These are phyloP conservation scores for Tenthredo scrophulariae DNA, from an alignment of 2,888 invertebrate genomes.

Conservation along the genomic window DNA sequence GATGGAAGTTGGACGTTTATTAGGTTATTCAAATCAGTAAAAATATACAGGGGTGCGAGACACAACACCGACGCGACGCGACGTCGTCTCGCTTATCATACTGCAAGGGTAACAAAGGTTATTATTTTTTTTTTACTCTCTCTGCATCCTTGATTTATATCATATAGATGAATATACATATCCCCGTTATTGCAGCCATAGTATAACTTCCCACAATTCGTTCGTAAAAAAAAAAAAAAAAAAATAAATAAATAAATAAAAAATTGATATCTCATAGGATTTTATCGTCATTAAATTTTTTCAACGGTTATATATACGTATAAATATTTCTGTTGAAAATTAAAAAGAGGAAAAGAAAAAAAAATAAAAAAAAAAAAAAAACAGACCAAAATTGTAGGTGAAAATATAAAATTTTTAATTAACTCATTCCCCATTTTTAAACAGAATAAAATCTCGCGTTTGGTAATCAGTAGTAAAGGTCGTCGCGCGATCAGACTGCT, in stretches of 20 bases:
- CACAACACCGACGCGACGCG: no score
- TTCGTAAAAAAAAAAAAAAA: background rate
- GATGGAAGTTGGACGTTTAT: slow-evolving; percentile 32
- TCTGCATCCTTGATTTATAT: background rate
- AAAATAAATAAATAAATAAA: no score
- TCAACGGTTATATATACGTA: background rate
- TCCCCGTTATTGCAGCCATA: background rate
- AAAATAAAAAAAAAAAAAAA: background rate
- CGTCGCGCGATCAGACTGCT: background rate
- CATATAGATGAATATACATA: background rate
- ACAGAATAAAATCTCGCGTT: background rate
- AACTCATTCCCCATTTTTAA: background rate
- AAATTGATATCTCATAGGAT: background rate
- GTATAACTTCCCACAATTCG: background rate
- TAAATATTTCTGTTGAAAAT: background rate
- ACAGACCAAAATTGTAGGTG: background rate
- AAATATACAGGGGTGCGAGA: slow-evolving; percentile 9
- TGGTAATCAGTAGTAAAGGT: background rate
- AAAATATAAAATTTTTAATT: background rate
- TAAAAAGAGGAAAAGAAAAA: background rate
- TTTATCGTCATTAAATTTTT: no score
- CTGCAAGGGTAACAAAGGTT: background rate
- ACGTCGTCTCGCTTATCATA: background rate
- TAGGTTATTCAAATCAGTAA: slow-evolving; percentile 21
- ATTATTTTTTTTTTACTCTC: no score